Conservation (phyloP, 2,888 invertebrate species). For the Malthinus flaveolus region DNA sequence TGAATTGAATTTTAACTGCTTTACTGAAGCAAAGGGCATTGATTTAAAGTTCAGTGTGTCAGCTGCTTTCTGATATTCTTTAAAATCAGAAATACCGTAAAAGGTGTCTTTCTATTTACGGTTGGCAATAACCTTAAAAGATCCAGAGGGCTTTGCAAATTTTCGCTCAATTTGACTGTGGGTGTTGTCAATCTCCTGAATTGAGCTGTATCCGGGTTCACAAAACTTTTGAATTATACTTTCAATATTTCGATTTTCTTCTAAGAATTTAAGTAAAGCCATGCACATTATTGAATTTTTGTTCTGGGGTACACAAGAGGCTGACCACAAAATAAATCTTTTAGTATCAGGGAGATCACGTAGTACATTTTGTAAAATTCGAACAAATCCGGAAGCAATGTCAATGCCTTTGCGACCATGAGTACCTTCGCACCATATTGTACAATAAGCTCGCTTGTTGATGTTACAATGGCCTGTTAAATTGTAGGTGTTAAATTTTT, state of each 20-base stretch:
- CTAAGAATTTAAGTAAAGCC: conserved; percentile 23
- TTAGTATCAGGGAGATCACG: conserved; percentile 28
- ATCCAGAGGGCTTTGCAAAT: no score
- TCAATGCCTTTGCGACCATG: conserved; percentile 37
- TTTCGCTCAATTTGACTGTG: conserved; percentile 31
- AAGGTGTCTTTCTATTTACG: no score
- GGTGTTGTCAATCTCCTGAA: conserved; percentile 33
- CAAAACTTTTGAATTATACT: conserved; percentile 37
- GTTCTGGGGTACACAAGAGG: conserved; percentile 34
- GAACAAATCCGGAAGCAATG: conserved; percentile 33
- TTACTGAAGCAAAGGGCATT: no score
- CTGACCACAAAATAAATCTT: conserved; percentile 31
- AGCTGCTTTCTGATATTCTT: no score
- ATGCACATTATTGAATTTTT: conserved; percentile 29
- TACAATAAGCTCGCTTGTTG: conserved; percentile 34
- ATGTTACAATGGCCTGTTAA: conserved; percentile 33
- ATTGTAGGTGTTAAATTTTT: conserved; percentile 35
- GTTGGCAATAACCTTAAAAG: no score
- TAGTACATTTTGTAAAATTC: conserved; percentile 34
- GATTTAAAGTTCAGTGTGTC: no score
- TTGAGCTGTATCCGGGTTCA: conserved; percentile 35
- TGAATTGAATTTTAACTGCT: no score
- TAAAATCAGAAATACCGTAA: no score
- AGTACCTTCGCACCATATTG: conserved; percentile 35
- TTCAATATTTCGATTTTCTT: conserved; percentile 14